Base-by-base conservation (phyloP, 2,113 vertebrate species). In the Leiothrix lutea region DNA sequence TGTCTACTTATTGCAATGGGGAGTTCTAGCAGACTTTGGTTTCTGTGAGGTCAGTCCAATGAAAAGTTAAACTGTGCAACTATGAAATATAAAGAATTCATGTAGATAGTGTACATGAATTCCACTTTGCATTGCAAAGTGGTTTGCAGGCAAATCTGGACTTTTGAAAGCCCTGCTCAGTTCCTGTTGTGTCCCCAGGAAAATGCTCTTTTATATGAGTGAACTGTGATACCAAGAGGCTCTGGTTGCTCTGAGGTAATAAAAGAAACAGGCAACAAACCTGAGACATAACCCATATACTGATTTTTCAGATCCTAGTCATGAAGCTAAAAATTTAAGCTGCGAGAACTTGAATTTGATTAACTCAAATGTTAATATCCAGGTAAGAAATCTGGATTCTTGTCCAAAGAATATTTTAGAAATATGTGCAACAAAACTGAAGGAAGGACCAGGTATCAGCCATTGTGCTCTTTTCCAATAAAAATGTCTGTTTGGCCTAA, bases 81-180 rank as follows among this genome's bases (percentile, higher is more conserved):
- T 61, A 1, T 38, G 6, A 16, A 67, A 22, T 36, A 3, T 3
- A 80, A 50, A 6, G 1, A 23, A n/a, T 56, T 9, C 6, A 2
- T 47, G 53, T 33, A 54, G 16, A 9, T 1, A 8, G 40, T 1
- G 24, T 35, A 5, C n/a, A 3, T 4, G 11, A 13, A 38, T 56
- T 45, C 23, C 40, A 13, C 25, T 61, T 50, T 45, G 47, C 25
- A 15, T 7, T 70, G 62, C 44, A 71, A 31, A 53, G 40, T 44
- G 61, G 15, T 33, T 94, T 61, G 13, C 14, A 69, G 70, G 35
- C 21, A 85, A 42, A 85, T 31, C 45, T 24, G 23, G 25, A 1
- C 33, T 5, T 31, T 48, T 73, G 71, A 35, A 88, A 88, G 50
- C 9, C n/a, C 25, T 36, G n/a, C 53, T 81, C 19, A 2, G 8